phyloP scores from a whole-genome alignment of 2,888 invertebrate species.

The Yponomeuta plumbellus region DNA sequence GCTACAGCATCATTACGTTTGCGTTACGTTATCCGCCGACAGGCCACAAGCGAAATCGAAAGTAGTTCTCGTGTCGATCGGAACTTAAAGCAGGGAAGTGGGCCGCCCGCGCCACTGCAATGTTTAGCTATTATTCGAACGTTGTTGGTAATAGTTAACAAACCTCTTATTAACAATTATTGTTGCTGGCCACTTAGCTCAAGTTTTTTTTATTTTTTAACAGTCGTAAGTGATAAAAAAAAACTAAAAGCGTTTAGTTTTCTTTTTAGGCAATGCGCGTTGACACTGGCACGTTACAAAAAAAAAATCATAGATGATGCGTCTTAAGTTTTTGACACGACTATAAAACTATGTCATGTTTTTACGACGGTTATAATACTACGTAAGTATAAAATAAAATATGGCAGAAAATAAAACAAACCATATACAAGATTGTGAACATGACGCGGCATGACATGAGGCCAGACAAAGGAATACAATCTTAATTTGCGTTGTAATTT shows the following conservation, averaged over 20 bases:
- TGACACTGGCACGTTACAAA: background rate
- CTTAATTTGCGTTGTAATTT: background rate
- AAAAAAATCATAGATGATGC: background rate
- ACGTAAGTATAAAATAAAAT: background rate
- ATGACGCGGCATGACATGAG: background rate
- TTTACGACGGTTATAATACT: background rate
- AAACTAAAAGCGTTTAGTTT: background rate
- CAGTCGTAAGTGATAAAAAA: too few species aligned
- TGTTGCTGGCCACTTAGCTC: background rate
- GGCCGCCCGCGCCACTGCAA: conserved; percentile 3
- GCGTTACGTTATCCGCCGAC: conserved; percentile 14
- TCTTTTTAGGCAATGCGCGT: background rate
- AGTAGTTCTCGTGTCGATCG: conserved; percentile 11
- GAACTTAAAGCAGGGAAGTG: conserved; percentile 7
- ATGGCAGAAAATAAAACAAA: background rate
- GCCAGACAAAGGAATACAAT: background rate
- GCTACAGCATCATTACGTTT: conserved; percentile 8
- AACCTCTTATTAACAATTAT: background rate
- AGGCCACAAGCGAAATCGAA: conserved; percentile 11
- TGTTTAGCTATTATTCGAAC: conserved; percentile 4
- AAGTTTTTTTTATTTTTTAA: background rate
- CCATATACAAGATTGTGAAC: background rate
- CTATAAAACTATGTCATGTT: conserved; percentile 7
- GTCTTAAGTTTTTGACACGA: background rate
- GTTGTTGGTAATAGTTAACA: background rate